phyloP scores from a whole-genome alignment of 1,140 invertebrate species.

The Aphelenchoides avenae region DNA sequence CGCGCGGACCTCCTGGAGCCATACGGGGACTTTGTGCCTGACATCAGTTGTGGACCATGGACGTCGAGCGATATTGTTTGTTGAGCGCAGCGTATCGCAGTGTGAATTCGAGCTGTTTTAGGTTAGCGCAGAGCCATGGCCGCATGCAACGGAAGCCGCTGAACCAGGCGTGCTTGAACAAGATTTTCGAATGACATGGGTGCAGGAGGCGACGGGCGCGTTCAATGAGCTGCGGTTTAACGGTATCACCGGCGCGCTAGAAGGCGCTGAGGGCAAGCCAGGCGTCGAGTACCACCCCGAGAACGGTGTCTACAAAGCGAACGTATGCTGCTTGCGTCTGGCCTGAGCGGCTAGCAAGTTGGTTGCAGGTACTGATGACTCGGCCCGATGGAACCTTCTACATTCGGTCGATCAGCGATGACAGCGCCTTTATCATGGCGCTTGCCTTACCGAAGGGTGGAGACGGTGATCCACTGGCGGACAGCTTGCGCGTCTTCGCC shows the following conservation, averaged over 20 bases:
- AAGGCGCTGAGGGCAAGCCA: conserved; percentile 38
- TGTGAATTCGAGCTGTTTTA: background rate
- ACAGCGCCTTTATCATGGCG: conserved; percentile 28
- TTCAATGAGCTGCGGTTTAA: conserved; percentile 24
- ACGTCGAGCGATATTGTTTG: background rate
- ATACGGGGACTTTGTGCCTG: background rate
- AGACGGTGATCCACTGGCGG: conserved; percentile 40
- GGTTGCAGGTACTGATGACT: conserved; percentile 39
- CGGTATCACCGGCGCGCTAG: conserved; percentile 41
- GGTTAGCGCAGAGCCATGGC: no score
- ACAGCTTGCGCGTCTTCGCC: conserved; percentile 30
- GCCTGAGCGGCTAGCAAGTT: background rate
- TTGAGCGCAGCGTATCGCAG: background rate
- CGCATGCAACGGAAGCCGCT: conserved; percentile 20
- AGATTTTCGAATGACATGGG: conserved; percentile 40
- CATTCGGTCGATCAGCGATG: conserved; percentile 18
- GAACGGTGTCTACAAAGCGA: conserved; percentile 40
- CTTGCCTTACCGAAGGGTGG: conserved; percentile 35
- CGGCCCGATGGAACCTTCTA: conserved; percentile 43
- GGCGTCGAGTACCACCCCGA: conserved; percentile 43
- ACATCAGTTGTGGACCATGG: background rate
- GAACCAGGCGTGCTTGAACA: conserved; percentile 28
- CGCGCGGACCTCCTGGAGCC: conserved; percentile 3
- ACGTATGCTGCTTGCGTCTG: conserved; percentile 15
- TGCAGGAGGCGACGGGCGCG: background rate